Evolutionary conservation across 2,888 invertebrate species (phyloP), one percentile per base, ranked within the genome.

Genomic region (Cheilosia vernalis): DNA sequence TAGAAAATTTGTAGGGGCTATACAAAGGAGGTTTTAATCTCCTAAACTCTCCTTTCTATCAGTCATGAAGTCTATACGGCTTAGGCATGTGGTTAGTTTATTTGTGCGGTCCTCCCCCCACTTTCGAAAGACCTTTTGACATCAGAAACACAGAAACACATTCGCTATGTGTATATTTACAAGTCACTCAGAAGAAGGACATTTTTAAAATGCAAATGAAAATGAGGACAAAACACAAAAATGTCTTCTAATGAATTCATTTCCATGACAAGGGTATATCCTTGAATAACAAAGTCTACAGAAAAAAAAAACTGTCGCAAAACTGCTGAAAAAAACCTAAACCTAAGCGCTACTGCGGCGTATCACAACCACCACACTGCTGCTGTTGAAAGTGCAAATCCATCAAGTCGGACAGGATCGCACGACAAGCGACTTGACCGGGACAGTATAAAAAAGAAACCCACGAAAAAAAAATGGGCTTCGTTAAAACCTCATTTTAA

Each of bases 401-500:
- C 86, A 86, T 86, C 86, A 86, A 86, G 86, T 82, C 63, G 33
- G 82, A 81, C 82, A 78, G 80, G 61, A 86, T 82, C 58, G 73
- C 72, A 73, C 77, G 73, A 77, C 86, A 82, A 86, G 82, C 85
- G 81, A 85, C 80, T 85, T 76, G 84, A 84, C 80, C 81, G 76
- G 84, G 79, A 72, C 61, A 67, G 79, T 44, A 64, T 66, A 70
- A 21, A n/a, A 30, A 53, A 58, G 27, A 64, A 63, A 58, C 61
- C 40, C 63, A 64, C 19, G 47, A 51, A 40, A 76, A 69, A 76
- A 69, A 70, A 76, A 85, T 21, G 21, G 66, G 81, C 81, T 85
- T 85, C 81, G 85, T 85, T 85, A 85, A 85, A 85, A 81, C 81
- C 81, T 81, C 76, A 85, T 85, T 85, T 85, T 85, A 81, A 81